Evolutionary conservation across 2,113 vertebrate genomes (phyloP).

Genomic region (Peucedramus taeniatus): DNA sequence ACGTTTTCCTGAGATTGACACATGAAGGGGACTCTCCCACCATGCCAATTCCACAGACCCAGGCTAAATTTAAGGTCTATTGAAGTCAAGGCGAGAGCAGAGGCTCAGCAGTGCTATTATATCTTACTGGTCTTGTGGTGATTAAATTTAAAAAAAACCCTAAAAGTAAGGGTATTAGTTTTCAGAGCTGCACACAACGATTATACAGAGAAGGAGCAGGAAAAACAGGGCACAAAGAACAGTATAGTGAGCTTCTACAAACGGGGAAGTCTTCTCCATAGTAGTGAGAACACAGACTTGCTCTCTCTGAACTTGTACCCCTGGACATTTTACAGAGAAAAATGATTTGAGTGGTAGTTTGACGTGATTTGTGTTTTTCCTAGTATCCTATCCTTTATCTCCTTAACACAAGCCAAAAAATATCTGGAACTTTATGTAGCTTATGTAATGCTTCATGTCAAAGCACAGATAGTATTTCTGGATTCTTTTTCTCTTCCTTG

Average conservation of each 20-base stretch:
- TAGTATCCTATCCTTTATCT: not conserved
- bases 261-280: not conserved
- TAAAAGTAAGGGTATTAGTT: not conserved
- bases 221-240: not conserved
- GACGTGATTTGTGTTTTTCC: not conserved
- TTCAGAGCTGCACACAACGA: not conserved
- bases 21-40: not conserved
- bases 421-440: not conserved
- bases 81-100: not conserved
- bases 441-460: constrained; percentile 1
- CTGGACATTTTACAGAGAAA: not conserved
- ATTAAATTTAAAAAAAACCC: not conserved
- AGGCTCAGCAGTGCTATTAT: not conserved
- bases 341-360: not conserved
- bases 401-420: not conserved
- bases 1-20: not conserved
- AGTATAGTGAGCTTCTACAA: not conserved
- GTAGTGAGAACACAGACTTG: not conserved
- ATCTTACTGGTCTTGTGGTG: not conserved
- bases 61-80: not conserved
- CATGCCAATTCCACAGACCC: not conserved
- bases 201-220: not conserved
- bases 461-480: not conserved
- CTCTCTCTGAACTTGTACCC: not conserved
- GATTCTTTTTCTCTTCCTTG: not conserved